These are phyloP conservation scores for Dufourea novaeangliae DNA, from an alignment of 1,140 invertebrate genomes.

Conservation along the genomic window DNA sequence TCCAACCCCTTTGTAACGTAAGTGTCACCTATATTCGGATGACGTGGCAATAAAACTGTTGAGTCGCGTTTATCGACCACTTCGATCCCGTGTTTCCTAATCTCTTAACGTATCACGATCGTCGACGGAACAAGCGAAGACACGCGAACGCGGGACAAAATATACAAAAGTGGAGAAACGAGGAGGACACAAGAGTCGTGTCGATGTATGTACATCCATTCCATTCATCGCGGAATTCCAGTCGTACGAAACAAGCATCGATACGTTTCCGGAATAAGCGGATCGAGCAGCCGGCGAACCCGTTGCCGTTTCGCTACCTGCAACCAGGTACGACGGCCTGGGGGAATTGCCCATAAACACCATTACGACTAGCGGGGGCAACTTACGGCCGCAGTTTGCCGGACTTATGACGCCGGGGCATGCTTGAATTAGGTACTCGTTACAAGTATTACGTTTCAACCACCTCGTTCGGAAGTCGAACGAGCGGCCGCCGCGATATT, in stretches of 20 bases:
- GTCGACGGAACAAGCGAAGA: neutral
- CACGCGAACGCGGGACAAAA: too few relatives aligned
- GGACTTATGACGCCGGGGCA: constrained; percentile 76
- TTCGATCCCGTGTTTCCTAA: too few relatives aligned
- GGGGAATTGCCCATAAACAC: constrained; percentile 78
- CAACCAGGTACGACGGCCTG: constrained; percentile 55
- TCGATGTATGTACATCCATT: constrained; percentile 54
- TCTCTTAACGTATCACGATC: too few relatives aligned
- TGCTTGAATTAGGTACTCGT: constrained; percentile 78
- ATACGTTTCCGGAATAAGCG: constrained; percentile 67
- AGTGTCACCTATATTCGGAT: too few relatives aligned
- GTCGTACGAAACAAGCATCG: constrained; percentile 21
- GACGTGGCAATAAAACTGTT: too few relatives aligned
- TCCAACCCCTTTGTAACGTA: too few relatives aligned
- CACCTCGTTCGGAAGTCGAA: constrained; percentile 57
- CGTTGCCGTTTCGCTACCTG: constrained; percentile 59
- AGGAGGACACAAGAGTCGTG: neutral
- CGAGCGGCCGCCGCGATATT: constrained; percentile 15
- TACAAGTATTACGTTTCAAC: constrained; percentile 77
- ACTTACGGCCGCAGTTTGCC: constrained; percentile 77
- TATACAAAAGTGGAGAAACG: neutral
- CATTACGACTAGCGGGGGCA: constrained; percentile 73
- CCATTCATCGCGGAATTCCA: constrained; percentile 71
- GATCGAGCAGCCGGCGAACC: constrained; percentile 8
- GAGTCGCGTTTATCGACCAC: too few relatives aligned